Base-by-base conservation (phyloP, 2,113 vertebrate species). In the Cyphomyrus plagiostoma region DNA sequence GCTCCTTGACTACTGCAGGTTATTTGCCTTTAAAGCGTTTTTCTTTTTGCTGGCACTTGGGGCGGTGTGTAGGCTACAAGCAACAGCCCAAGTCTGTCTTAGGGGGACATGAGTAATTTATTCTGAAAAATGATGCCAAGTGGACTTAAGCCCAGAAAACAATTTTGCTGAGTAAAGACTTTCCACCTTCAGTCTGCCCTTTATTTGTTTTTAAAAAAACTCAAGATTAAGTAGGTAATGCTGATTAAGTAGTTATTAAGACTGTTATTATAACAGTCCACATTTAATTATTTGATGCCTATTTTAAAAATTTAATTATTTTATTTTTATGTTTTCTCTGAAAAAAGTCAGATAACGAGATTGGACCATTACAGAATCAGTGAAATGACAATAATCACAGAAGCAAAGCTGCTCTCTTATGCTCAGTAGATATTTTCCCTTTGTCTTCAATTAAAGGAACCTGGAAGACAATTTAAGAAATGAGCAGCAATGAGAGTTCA, bases 151-250 rank as follows among this genome's bases (percentile, higher is more conserved):
- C 93, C 93, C 87, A 91, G 74, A 86, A 88, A 90, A 88, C 62
- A 87, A 82, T 89, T 84, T 88, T 92, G 92, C 92, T 92, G 92
- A 94, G 89, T 91, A 89, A 86, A 93, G 91, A 91, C 83, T 91
- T 92, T 88, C 92, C 89, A 89, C 85, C 17, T 84, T 46, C n/a
- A 89, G 39, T 45, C 5, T n/a, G 23, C 39, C 83, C 84, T 89
- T 89, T 83, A 70, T n/a, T n/a, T n/a, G n/a, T n/a, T n/a, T n/a
- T n/a, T n/a, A n/a, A n/a, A n/a, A n/a, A 45, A 1, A 0, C 35
- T 23, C 21, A 84, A 21, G 39, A 23, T 84, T n/a, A 23, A 23
- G 42, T 13, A 46, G 82, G 35, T 35, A 35, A 35, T 35, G 35
- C 35, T 35, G 35, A 35, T 35, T 35, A 23, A 23, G 42, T 13